Evolutionary conservation across 2,888 invertebrate genomes (phyloP), one percentile per base, ranked within the genome.

Genomic region (Druceiella hillmani): DNA sequence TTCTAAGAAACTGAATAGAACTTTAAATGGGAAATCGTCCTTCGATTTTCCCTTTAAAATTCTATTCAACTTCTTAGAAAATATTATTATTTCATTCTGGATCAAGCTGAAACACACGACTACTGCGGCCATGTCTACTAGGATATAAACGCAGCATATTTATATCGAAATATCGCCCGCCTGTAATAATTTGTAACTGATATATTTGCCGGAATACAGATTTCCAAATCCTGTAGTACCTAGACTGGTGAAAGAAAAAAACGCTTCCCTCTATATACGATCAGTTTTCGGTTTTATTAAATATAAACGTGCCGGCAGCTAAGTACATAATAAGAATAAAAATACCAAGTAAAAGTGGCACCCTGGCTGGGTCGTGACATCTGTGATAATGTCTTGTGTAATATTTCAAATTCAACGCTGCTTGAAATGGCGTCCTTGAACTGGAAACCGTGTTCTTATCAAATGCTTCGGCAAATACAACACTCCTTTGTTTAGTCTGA

Each of bases 231-330:
- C 88, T 48, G 89, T 88, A 7, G 88, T 89, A 14, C 87, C 86
- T 44, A 82, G 66, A 43, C 80, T 83, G 11, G 85, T 83, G 61
- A 87, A 86, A 52, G 86, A 85, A 57, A 87, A 87, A 59, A n/a
- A 83, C 86, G 43, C 83, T 75, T 17, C 93, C 92, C 55, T 94
- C 94, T 35, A 94, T 71, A 25, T 89, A 77, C 42, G 81, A 83
- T 97, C 97, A 98, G 49, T 81, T 80, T 61, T 97, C 97, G 57
- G 94, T 84, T 36, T 85, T 76, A 43, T 87, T 84, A 63, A 98
- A 98, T 47, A 97, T 75, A 41, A 89, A 71, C 1, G 94, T 88
- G 9, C 97, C 97, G 20, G 89, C 81, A 40, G 85, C 83, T 53
- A 97, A 80, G 64, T 97, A 97, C 48, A 83, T 76, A 31, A 89